Percentiles rank a stretch among this genome's conserved stretches.
These are phyloP conservation scores for Trichopria drosophilae DNA, from an alignment of 2,888 invertebrate genomes.

Conservation along the genomic window DNA sequence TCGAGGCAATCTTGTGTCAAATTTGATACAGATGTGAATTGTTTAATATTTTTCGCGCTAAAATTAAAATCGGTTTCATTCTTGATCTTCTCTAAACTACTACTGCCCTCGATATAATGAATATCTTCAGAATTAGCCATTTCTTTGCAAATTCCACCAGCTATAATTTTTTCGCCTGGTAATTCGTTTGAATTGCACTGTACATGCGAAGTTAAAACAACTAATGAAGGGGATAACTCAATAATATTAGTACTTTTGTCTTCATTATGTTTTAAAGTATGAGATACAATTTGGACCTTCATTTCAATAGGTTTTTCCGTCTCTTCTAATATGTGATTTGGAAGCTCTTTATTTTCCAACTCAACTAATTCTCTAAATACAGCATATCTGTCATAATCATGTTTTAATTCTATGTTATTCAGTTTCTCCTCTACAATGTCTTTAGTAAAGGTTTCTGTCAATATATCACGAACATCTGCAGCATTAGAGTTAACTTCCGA, in stretches of 20 bases:
- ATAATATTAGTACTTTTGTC: too few species aligned
- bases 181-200: too few species aligned
- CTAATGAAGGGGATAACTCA: too few species aligned
- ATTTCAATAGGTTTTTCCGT: conserved; percentile 25
- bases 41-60: too few species aligned
- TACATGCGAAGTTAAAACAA: too few species aligned
- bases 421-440: conserved; percentile 68
- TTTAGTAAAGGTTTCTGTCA: conserved; percentile 63
- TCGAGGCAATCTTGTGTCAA: too few species aligned
- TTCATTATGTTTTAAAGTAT: too few species aligned
- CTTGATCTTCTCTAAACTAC: neutral
- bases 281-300: too few species aligned
- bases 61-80: too few species aligned
- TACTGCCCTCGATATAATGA: neutral
- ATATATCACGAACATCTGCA: conserved; percentile 34
- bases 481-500: conserved; percentile 45
- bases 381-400: conserved; percentile 80
- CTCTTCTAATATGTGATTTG: conserved; percentile 28
- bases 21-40: too few species aligned
- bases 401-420: conserved; percentile 59
- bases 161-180: too few species aligned
- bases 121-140: neutral
- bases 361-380: conserved; percentile 82
- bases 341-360: conserved; percentile 64
- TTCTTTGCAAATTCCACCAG: too few species aligned